Conservation (phyloP, 2,888 invertebrate genomes). For the Ligdia adustata region DNA sequence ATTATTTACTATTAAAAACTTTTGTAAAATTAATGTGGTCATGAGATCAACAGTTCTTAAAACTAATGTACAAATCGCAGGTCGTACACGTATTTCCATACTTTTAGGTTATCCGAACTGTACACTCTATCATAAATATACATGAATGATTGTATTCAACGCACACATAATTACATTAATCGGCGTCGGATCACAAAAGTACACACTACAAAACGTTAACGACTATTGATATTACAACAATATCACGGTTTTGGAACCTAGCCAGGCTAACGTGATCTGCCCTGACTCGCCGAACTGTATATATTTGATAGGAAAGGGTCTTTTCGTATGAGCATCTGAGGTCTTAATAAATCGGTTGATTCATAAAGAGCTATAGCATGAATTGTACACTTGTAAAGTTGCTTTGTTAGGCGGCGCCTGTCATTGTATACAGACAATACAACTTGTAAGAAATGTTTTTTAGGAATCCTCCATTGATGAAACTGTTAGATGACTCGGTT, state of each 20-base stretch:
- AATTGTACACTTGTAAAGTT: constrained; percentile 81
- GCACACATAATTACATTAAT: constrained; percentile 75
- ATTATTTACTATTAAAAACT: too few relatives aligned
- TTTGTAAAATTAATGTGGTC: too few relatives aligned
- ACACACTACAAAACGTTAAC: constrained; percentile 74
- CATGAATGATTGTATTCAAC: constrained; percentile 45
- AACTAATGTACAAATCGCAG: too few relatives aligned
- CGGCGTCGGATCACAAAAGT: constrained; percentile 67
- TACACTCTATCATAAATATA: constrained; percentile 20
- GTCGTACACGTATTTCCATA: too few relatives aligned
- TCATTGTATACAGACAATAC: constrained; percentile 80
- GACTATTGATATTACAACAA: constrained; percentile 80
- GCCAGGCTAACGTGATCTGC: constrained; percentile 58
- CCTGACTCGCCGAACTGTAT: constrained; percentile 43
- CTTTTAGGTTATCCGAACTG: constrained; percentile 17
- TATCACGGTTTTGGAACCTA: constrained; percentile 78
- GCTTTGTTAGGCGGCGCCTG: constrained; percentile 79
- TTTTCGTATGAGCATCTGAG: constrained; percentile 55
- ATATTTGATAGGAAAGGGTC: constrained; percentile 44
- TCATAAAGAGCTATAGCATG: constrained; percentile 80
- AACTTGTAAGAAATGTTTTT: constrained; percentile 83
- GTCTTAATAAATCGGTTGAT: constrained; percentile 65
- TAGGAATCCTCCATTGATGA: constrained; percentile 80
- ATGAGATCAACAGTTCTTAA: too few relatives aligned
- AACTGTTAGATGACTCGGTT: constrained; percentile 73